phyloP scores from a whole-genome alignment of 37 sponge, comb jelly and placozoan genomes.

The Aplysina aerophoba region DNA sequence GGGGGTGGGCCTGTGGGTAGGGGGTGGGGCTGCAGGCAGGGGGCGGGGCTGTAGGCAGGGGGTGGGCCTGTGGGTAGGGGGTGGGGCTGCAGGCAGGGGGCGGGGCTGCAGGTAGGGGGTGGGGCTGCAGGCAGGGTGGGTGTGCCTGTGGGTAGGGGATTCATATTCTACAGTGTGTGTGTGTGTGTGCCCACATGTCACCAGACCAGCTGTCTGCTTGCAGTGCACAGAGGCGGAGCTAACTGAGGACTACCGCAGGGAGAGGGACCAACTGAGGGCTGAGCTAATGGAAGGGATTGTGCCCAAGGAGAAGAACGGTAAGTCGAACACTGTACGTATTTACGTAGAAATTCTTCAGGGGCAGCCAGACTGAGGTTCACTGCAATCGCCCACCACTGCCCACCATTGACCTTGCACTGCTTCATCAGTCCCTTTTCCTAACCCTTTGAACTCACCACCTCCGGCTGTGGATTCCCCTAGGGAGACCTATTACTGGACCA shows the following conservation, averaged over 20 bases:
- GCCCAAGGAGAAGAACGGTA: slow-evolving; percentile 91
- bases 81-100: too few species aligned
- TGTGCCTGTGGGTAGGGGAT: neutral
- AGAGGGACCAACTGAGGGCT: slow-evolving; percentile 70
- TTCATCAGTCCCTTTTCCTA: too few species aligned
- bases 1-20: neutral
- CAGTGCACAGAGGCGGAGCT: slow-evolving; percentile 81
- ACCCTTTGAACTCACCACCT: neutral
- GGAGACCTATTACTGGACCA: slow-evolving; percentile 78
- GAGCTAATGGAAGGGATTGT: slow-evolving; percentile 51
- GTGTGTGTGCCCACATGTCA: neutral
- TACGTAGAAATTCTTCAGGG: neutral
- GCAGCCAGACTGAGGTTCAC: too few species aligned
- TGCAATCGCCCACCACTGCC: too few species aligned
- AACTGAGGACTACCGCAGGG: slow-evolving; percentile 82
- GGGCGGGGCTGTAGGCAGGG: too few species aligned
- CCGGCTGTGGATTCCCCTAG: too few species aligned
- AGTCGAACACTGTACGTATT: neutral
- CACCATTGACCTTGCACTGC: too few species aligned
- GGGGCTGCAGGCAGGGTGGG: too few species aligned
- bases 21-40: too few species aligned
- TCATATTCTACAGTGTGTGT: neutral
- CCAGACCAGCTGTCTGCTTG: neutral
- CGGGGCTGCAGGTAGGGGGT: neutral
- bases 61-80: neutral